phyloP scores from a whole-genome alignment of 1,140 invertebrate species.

The Tetragonula clypearis region DNA sequence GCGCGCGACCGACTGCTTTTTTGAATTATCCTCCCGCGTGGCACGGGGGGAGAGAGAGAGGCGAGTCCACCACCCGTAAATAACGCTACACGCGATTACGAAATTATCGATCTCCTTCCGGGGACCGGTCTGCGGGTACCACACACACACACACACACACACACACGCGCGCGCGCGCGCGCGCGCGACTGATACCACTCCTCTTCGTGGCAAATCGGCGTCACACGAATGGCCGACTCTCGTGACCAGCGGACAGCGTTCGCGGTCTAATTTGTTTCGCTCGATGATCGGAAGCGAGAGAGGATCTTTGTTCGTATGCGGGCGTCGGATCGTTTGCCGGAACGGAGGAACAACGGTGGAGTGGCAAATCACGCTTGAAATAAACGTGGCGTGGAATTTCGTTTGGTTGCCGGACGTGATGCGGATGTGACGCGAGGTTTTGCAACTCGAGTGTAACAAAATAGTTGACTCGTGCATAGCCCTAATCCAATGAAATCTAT shows the following conservation, averaged over 20 bases:
- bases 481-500: neutral
- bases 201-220: neutral
- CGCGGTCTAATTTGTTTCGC: neutral
- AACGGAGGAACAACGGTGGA: neutral
- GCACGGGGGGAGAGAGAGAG: neutral
- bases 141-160: neutral
- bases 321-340: too few species aligned
- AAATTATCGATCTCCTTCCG: conserved; percentile 40
- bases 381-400: neutral
- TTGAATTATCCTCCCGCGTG: conserved; percentile 25
- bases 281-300: neutral
- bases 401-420: neutral
- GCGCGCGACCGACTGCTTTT: conserved; percentile 12
- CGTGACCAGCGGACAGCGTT: neutral
- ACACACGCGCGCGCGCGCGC: neutral
- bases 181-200: neutral
- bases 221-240: neutral
- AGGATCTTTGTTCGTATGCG: neutral
- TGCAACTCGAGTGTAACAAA: neutral
- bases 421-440: neutral
- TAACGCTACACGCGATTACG: conserved; percentile 28
- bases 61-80: neutral
- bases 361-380: neutral
- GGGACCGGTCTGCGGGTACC: neutral
- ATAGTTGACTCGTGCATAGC: neutral